phyloP scores from a whole-genome alignment of 2,888 invertebrate genomes.

The Anthophora plumipes region DNA sequence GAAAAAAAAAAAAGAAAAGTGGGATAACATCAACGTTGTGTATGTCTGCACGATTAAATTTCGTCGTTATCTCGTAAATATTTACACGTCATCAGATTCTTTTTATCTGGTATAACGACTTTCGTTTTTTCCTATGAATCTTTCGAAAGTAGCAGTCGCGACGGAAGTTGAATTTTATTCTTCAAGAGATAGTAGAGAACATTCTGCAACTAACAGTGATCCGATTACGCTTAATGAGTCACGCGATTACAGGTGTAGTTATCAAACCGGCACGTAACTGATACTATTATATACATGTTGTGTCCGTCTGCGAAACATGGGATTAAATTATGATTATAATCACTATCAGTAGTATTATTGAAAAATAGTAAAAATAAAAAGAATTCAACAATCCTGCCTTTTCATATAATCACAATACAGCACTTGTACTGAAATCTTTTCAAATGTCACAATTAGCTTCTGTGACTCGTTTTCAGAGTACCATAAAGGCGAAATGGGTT shows the following conservation, averaged over 20 bases:
- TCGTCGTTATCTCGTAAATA: neutral
- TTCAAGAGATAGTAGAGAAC: slow-evolving; percentile 47
- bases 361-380: neutral
- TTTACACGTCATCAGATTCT: neutral
- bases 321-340: neutral
- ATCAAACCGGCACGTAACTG: neutral
- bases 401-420: no score
- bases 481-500: no score
- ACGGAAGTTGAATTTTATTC: no score
- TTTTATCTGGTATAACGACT: neutral
- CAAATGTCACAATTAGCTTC: no score
- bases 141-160: slow-evolving; percentile 47
- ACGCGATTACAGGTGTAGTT: neutral
- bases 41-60: neutral
- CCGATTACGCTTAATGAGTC: neutral
- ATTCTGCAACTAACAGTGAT: neutral
- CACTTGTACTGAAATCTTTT: no score
- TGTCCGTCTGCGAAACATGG: no score
- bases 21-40: neutral
- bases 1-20: neutral
- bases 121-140: neutral
- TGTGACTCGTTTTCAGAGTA: no score
- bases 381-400: no score
- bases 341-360: neutral
- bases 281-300: neutral